These are phyloP conservation scores for Gryllus bimaculatus DNA, from an alignment of 1,140 invertebrate genomes.

Conservation along the genomic window DNA sequence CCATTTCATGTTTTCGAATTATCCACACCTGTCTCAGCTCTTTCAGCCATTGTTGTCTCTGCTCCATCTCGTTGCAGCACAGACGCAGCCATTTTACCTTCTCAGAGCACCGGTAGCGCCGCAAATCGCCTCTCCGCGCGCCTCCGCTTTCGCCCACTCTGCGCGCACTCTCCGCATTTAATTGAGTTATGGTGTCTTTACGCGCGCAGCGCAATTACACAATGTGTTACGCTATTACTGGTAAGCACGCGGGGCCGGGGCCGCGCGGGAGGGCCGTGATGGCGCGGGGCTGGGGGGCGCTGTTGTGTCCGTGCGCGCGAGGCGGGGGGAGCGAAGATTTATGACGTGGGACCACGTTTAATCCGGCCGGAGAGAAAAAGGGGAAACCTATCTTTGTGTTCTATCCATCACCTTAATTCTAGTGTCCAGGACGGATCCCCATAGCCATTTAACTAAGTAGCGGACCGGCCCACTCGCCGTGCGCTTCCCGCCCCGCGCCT, in stretches of 20 bases:
- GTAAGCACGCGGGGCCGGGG: background rate
- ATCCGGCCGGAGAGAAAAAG: background rate
- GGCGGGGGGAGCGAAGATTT: background rate
- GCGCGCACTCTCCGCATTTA: background rate
- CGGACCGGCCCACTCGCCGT: no score
- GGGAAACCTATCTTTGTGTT: constrained; percentile 1
- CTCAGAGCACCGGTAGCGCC: no score
- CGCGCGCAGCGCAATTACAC: background rate
- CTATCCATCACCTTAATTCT: constrained; percentile 1
- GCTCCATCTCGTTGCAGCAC: background rate
- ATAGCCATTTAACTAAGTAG: constrained; percentile 1
- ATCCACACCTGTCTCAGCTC: no score
- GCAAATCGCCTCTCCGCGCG: background rate
- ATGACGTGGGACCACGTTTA: background rate
- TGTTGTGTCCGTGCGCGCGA: background rate
- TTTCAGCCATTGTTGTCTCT: background rate
- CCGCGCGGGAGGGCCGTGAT: background rate
- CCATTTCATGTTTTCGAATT: no score
- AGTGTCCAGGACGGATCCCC: background rate
- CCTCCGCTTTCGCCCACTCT: background rate
- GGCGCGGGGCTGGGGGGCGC: no score
- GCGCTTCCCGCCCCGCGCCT: background rate
- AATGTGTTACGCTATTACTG: background rate
- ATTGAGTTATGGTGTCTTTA: background rate
- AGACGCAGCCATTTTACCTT: background rate